Evolutionary conservation across 2,113 vertebrate genomes (phyloP), one percentile per base, ranked within the genome.

Genomic region (Gymnogyps californianus): DNA sequence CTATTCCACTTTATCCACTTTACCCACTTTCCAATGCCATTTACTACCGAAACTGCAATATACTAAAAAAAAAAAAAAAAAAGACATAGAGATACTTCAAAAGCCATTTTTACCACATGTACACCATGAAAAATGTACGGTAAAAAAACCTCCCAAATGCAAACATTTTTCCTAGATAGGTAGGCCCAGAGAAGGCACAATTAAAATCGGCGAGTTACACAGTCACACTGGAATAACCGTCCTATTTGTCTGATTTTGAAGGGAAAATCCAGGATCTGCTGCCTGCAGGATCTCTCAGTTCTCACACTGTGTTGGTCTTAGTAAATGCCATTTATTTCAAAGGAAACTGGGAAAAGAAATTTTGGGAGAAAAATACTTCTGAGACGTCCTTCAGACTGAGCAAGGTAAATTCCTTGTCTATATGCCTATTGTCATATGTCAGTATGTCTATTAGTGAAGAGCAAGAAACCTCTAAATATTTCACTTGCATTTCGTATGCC

Each of bases 281-380:
- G 62, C 98, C 99, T 87, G 86, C 96, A 34, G 98, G 98, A 78
- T 97, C 98, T 31, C 95, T 99, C 64, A 72, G 22, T 79, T 55
- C 9, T 91, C 20, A 0, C 81, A 99, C 99, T 2, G 97, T 96
- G 69, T 36, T 99, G 96, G 98, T 98, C 90, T 96, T 99, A 82
- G 98, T 99, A 90, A 99, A 99, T 17, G 99, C 99, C 51, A 98
- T 99, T 92, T 99, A 99, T 94, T 99, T 99, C 95, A 99, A 99
- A 97, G 99, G 99, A 79, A 98, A 94, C 22, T 99, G 99, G 99
- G 96, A 95, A 87, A 95, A 98, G 40, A 96, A 80, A 57, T 99
- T 99, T 94, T 36, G 96, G 46, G 95, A 80, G 34, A 78, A 98
- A 77, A 85, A 98, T 31, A 99, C 99, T 96, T 91, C 98, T 98